These are phyloP conservation scores for Drosophila guanche DNA, from an alignment of 1,140 invertebrate genomes.

Conservation along the genomic window DNA sequence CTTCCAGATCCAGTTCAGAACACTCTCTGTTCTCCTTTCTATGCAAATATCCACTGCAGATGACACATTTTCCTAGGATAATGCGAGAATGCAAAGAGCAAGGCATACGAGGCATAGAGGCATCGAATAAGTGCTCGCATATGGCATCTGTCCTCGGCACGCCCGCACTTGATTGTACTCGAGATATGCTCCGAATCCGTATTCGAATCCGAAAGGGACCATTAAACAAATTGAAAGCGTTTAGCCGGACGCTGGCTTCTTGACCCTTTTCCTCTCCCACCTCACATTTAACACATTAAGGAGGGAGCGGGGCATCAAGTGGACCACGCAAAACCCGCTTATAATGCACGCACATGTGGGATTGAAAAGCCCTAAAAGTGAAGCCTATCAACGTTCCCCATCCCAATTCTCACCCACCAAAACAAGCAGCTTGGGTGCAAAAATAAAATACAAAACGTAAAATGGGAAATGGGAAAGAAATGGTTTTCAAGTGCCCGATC, in stretches of 20 bases:
- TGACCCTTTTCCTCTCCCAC: constrained; percentile 49
- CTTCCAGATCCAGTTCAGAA: neutral
- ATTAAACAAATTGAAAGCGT: constrained; percentile 81
- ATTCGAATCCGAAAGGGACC: constrained; percentile 51
- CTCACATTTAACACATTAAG: constrained; percentile 69
- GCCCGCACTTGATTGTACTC: constrained; percentile 61
- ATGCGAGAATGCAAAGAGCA: constrained; percentile 44
- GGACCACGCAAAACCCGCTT: constrained; percentile 73
- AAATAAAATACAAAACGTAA: constrained; percentile 36
- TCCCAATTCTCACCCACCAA: constrained; percentile 14
- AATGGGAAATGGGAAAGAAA: constrained; percentile 66
- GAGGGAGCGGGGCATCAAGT: constrained; percentile 62
- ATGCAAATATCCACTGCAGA: constrained; percentile 68
- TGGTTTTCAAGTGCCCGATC: constrained; percentile 69
- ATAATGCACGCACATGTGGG: constrained; percentile 75
- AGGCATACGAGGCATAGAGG: constrained; percentile 7
- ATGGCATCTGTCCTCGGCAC: constrained; percentile 64
- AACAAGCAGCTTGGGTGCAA: constrained; percentile 44
- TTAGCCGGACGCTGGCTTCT: constrained; percentile 72
- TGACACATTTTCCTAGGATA: constrained; percentile 67
- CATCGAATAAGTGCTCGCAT: constrained; percentile 10
- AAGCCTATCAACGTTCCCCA: constrained; percentile 48
- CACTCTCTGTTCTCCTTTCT: constrained; percentile 2
- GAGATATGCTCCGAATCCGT: constrained; percentile 17
- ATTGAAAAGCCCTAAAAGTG: constrained; percentile 36